These are phyloP conservation scores for Larimichthys polyactis DNA, from an alignment of 2,113 vertebrate genomes.

Conservation along the genomic window DNA sequence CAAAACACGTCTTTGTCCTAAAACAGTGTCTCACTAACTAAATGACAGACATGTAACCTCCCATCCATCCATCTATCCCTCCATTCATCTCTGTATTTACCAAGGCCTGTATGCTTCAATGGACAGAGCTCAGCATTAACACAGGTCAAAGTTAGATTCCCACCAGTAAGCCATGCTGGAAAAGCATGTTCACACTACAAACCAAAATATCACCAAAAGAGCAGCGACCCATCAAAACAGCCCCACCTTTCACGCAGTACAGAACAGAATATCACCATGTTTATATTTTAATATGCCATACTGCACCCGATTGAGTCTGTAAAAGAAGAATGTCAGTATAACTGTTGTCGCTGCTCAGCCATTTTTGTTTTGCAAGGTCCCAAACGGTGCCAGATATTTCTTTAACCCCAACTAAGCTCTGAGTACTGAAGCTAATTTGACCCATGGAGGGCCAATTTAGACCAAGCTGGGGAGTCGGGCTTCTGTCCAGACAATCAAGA, in stretches of 20 bases:
- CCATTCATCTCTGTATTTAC: constrained; percentile 16
- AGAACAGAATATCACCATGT: constrained; percentile 61
- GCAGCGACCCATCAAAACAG: constrained; percentile 16
- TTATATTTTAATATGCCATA: constrained; percentile 67
- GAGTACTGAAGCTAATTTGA: constrained; percentile 76
- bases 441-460: constrained; percentile 64
- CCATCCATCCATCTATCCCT: constrained; percentile 24
- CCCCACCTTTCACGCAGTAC: constrained; percentile 25
- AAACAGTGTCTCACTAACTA: constrained; percentile 16
- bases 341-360: constrained; percentile 52
- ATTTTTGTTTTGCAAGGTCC: constrained; percentile 70
- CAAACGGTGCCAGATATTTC: constrained; percentile 76
- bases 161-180: neutral
- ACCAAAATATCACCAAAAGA: constrained; percentile 7
- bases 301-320: constrained; percentile 55
- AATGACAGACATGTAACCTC: constrained; percentile 16
- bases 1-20: constrained; percentile 31
- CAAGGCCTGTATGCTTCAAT: neutral
- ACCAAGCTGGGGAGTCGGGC: constrained; percentile 53
- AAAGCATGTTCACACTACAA: constrained; percentile 2
- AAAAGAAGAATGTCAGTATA: constrained; percentile 69
- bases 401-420: constrained; percentile 74
- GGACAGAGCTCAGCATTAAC: neutral
- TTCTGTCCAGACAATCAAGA: constrained; percentile 21
- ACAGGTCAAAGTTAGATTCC: constrained; percentile 7